Percentiles rank a stretch among this genome's conserved stretches.
phyloP scores from a whole-genome alignment of 2,888 invertebrate genomes.

The Piscicola geometra region DNA sequence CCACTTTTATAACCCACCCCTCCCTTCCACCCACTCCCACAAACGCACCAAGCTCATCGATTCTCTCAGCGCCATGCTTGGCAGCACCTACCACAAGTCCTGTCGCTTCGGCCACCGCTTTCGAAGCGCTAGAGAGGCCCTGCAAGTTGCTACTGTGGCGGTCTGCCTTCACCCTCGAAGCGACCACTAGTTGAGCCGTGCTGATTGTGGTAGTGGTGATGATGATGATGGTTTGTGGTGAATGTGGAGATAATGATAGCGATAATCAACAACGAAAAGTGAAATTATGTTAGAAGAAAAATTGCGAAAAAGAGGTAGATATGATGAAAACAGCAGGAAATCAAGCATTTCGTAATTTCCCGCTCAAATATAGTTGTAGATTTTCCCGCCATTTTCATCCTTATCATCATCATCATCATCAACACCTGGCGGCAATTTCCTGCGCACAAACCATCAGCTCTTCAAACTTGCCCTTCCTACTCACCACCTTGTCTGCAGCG shows the following conservation, averaged over 20 bases:
- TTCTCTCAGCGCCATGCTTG: slow-evolving; percentile 72
- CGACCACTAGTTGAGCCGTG: slow-evolving; percentile 93
- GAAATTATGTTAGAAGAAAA: background rate
- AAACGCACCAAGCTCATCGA: slow-evolving; percentile 30
- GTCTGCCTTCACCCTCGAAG: slow-evolving; percentile 87
- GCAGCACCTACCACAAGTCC: slow-evolving; percentile 89
- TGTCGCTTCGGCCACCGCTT: slow-evolving; percentile 81
- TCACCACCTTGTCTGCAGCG: slow-evolving; percentile 84
- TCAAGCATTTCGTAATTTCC: background rate
- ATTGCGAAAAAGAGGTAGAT: background rate
- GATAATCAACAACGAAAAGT: background rate
- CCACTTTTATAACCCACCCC: too few species aligned
- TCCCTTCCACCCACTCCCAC: background rate
- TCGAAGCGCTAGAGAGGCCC: slow-evolving; percentile 78
- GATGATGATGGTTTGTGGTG: too few species aligned
- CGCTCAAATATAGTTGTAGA: too few species aligned
- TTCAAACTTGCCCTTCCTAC: slow-evolving; percentile 76
- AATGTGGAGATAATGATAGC: background rate
- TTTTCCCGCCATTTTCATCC: background rate
- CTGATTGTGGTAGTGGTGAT: slow-evolving; percentile 56
- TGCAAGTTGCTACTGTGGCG: slow-evolving; percentile 72
- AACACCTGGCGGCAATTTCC: slow-evolving; percentile 74
- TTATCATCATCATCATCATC: too few species aligned
- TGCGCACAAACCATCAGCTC: slow-evolving; percentile 93
- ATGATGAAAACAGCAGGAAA: background rate